Conservation (phyloP, 2,113 vertebrate species). For the Microcebus jonahi region DNA sequence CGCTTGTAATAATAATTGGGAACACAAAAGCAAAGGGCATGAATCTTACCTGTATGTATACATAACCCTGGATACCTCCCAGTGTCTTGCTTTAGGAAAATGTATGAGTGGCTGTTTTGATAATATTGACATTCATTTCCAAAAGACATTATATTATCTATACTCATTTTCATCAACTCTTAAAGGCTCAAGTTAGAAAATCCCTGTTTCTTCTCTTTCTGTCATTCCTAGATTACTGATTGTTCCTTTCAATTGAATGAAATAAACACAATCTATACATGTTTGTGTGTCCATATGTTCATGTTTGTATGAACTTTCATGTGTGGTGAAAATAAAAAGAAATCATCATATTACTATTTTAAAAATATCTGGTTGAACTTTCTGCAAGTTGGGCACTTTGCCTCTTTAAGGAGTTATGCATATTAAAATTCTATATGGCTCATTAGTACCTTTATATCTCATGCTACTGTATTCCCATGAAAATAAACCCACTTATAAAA, state of each 20-base stretch:
- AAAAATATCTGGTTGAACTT: background rate
- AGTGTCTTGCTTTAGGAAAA: background rate
- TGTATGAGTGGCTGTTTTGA: background rate
- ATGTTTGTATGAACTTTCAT: background rate
- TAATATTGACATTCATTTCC: background rate
- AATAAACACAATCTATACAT: background rate
- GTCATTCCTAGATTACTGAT: background rate
- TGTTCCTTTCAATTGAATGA: slow-evolving; percentile 7
- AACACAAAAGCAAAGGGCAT: background rate
- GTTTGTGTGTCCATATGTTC: background rate
- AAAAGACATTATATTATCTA: background rate
- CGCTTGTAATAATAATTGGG: background rate
- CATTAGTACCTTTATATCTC: background rate
- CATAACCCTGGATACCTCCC: background rate
- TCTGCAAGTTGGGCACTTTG: background rate
- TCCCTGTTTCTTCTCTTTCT: background rate
- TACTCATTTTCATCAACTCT: background rate
- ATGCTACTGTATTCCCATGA: background rate
- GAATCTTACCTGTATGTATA: background rate
- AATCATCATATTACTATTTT: background rate
- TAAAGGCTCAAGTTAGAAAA: background rate
- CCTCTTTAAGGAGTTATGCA: background rate
- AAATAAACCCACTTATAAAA: slow-evolving; percentile 43
- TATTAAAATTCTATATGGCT: background rate
- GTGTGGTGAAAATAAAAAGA: background rate